phyloP scores from a whole-genome alignment of 2,113 vertebrate genomes.

The Glaucidium brasilianum region DNA sequence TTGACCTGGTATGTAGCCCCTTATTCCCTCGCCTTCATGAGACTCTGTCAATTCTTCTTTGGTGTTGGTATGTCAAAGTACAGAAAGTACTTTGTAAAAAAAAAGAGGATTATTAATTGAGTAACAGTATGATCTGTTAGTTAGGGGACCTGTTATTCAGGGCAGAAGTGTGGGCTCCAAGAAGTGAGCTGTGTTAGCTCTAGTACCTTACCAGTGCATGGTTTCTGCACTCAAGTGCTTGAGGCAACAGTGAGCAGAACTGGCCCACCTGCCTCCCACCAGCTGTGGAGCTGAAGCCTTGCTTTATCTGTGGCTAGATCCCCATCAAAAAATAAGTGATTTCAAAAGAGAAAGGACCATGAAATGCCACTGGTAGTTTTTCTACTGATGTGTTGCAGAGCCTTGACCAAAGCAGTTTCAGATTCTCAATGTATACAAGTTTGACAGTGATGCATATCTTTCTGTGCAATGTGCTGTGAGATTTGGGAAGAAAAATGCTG shows the following conservation, averaged over 20 bases:
- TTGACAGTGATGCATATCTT: neutral
- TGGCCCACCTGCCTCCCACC: rapidly evolving
- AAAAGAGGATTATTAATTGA: neutral
- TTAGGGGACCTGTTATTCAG: neutral
- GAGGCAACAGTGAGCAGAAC: neutral
- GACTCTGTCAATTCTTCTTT: neutral
- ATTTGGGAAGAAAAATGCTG: neutral
- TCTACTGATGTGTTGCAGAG: neutral
- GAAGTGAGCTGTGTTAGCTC: neutral
- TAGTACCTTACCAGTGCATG: neutral
- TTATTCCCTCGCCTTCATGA: neutral
- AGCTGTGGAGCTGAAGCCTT: neutral
- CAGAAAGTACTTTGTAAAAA: neutral
- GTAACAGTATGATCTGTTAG: neutral
- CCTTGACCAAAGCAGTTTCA: neutral
- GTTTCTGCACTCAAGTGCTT: neutral
- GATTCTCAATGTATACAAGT: neutral
- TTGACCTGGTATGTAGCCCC: neutral
- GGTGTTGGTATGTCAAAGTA: neutral
- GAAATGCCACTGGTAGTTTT: neutral
- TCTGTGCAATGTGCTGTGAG: neutral
- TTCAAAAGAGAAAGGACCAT: neutral
- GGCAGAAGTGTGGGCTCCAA: neutral
- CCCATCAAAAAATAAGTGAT: neutral
- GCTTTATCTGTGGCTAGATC: neutral